Conservation (phyloP, 2,113 vertebrate genomes). For the Apodemus sylvaticus region DNA sequence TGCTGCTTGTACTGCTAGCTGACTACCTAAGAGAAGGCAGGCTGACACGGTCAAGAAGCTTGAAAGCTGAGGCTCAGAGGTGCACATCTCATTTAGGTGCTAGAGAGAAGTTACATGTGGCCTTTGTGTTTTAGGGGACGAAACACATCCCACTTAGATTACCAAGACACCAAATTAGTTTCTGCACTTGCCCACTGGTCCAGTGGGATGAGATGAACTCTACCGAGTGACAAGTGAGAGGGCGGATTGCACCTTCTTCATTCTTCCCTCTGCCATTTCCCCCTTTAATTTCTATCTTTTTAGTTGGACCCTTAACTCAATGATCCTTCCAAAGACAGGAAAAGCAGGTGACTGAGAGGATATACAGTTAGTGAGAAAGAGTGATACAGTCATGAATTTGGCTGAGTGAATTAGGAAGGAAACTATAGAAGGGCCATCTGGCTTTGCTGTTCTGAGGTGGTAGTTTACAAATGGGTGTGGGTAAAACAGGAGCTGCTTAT, state of each 20-base stretch:
- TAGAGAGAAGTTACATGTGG: conserved; percentile 13
- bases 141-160: neutral
- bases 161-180: neutral
- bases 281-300: neutral
- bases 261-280: neutral
- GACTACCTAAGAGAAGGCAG: conserved; percentile 39
- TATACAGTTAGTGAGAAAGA: conserved; percentile 51
- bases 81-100: conserved; percentile 4
- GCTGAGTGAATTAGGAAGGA: conserved; percentile 51
- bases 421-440: conserved; percentile 59
- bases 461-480: conserved; percentile 50
- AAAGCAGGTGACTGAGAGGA: conserved; percentile 41
- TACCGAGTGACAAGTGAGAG: neutral
- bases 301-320: conserved; percentile 27
- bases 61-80: neutral
- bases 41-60: neutral
- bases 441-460: conserved; percentile 50
- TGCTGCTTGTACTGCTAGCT: conserved; percentile 15
- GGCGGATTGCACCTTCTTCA: conserved; percentile 8
- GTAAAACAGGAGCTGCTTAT: conserved; percentile 38
- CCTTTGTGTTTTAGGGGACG: conserved; percentile 21
- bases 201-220: conserved; percentile 16
- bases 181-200: neutral
- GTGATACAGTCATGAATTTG: conserved; percentile 59
- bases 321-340: neutral